Conservation (phyloP, 2,113 vertebrate species). For the Leucoraja erinaceus region DNA sequence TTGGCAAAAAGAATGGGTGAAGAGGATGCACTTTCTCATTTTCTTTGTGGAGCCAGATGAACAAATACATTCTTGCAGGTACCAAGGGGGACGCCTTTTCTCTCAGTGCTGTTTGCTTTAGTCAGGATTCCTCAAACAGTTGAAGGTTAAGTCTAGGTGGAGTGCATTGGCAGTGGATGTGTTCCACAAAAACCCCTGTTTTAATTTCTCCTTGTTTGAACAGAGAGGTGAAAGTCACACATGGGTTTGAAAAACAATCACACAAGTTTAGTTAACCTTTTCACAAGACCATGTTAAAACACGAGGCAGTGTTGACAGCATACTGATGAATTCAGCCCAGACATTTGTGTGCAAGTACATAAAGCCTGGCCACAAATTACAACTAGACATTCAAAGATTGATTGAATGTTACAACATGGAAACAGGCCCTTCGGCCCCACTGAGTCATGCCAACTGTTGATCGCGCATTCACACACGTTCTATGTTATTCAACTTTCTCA, state of each 20-base stretch:
- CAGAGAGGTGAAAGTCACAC: not conserved
- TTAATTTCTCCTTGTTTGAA: constrained; percentile 13
- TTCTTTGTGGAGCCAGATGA: not conserved
- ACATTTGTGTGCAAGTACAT: not conserved
- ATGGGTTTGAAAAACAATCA: constrained; percentile 1
- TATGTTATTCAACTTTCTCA: too few relatives aligned
- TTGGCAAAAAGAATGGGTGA: not conserved
- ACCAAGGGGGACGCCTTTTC: not conserved
- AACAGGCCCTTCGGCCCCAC: too few relatives aligned
- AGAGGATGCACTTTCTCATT: not conserved
- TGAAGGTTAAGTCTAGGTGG: not conserved
- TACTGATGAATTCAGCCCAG: not conserved
- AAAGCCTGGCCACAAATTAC: not conserved
- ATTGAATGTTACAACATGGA: too few relatives aligned
- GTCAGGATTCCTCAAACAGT: not conserved
- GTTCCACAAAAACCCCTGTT: not conserved
- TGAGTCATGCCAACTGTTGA: too few relatives aligned
- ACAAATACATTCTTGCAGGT: too few relatives aligned
- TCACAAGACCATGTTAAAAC: not conserved
- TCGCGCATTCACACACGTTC: too few relatives aligned
- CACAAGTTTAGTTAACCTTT: constrained; percentile 13
- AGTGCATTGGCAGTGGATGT: not conserved
- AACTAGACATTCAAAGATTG: not conserved
- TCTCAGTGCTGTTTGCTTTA: not conserved
- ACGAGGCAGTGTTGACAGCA: not conserved